Evolutionary conservation across 2,113 vertebrate species (phyloP).

Genomic region (Symphodus melops): DNA sequence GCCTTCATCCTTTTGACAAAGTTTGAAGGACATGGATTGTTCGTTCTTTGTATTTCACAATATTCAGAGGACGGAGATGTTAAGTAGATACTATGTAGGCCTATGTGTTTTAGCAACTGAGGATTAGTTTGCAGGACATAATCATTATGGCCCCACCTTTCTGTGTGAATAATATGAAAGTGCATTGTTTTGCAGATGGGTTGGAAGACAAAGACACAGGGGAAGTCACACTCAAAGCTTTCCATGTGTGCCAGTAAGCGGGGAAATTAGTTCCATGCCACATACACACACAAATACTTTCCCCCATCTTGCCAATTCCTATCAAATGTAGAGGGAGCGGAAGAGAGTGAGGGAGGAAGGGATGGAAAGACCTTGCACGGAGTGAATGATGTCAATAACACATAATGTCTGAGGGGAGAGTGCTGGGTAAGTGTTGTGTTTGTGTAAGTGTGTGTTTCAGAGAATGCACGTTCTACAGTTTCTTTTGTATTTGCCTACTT

Average conservation of each 20-base stretch:
- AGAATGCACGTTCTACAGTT: slow-evolving; percentile 46
- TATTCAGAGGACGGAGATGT: neutral
- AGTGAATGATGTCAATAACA: slow-evolving; percentile 77
- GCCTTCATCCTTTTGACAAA: too few relatives aligned
- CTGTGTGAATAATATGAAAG: slow-evolving; percentile 28
- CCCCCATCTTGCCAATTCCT: slow-evolving; percentile 69
- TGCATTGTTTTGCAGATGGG: slow-evolving; percentile 60
- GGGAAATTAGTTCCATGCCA: slow-evolving; percentile 73
- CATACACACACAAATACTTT: slow-evolving; percentile 52
- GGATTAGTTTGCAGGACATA: slow-evolving; percentile 57
- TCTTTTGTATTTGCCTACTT: slow-evolving; percentile 66
- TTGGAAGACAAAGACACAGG: slow-evolving; percentile 38
- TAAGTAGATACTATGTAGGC: slow-evolving; percentile 17
- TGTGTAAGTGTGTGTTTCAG: slow-evolving; percentile 38
- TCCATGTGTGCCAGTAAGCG: slow-evolving; percentile 70
- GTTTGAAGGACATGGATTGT: too few relatives aligned
- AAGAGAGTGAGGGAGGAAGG: slow-evolving; percentile 22
- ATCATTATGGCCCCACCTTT: slow-evolving; percentile 26
- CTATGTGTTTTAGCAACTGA: slow-evolving; percentile 53
- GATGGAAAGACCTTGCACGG: slow-evolving; percentile 69
- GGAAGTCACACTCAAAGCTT: slow-evolving; percentile 60
- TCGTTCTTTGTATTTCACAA: neutral
- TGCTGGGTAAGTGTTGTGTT: slow-evolving; percentile 50
- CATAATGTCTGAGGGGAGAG: slow-evolving; percentile 56
- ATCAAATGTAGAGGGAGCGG: slow-evolving; percentile 61